Evolutionary conservation across 23 tunicate species (phyloP), one percentile per base, ranked within the genome.

Genomic region (Diplosoma virens): DNA sequence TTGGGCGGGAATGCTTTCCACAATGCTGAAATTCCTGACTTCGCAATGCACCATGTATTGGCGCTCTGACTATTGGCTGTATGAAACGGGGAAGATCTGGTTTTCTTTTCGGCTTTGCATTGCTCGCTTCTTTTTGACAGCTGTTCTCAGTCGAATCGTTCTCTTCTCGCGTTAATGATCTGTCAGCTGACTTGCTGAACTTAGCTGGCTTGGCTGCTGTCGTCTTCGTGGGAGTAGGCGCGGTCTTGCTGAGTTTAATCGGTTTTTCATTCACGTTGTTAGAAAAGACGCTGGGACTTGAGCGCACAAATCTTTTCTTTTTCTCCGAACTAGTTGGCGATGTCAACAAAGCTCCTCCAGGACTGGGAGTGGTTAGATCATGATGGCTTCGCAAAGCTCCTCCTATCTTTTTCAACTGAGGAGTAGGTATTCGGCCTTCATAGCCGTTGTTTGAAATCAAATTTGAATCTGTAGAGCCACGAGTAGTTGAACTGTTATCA

Each of bases 391-490:
- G 79, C 35, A 80, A 53, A 18, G 84, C 91, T 55, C 97, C 97
- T 28, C 97, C 97, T n/a, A 92, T 34, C 23, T 69, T 30, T 22
- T 85, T 72, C 1, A 92, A 36, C 50, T 88, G 80, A 1, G 97
- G 97, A 35, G 97, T 92, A 20, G 97, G 82, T 6, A 92, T 29
- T 26, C 97, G 63, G 59, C 97, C 97, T 79, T 84, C 90, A 36
- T 58, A 26, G 3, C 37, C 23, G 37, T 59, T n/a, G 22, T 64
- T 48, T 4, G 23, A 22, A 32, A 16, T 22, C 3, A 20, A 30
- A 33, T 78, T 78, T 31, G 47, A 48, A 6, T 33, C 48, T 14
- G 25, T 26, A 3, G 76, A 9, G 6, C 75, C 66, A 22, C 31
- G 18, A 0, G 18, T 30, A 24, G 6, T 16, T 23, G 78, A 47